Evolutionary conservation across 2,797 vertebrate species (phyloP).

Genomic region (Sebastes umbrosus): DNA sequence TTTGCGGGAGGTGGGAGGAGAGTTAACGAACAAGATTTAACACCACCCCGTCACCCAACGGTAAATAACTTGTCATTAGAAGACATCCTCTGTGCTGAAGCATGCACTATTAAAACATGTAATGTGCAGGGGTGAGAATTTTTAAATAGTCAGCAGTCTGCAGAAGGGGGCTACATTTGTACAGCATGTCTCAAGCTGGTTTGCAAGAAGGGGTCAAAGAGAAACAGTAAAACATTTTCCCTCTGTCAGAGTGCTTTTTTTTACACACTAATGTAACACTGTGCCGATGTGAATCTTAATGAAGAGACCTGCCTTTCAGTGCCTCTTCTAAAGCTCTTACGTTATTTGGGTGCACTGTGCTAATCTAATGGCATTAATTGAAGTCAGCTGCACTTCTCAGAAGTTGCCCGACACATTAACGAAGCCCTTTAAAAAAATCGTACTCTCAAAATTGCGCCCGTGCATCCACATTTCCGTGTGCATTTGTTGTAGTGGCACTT

Average conservation of each 20-base stretch:
- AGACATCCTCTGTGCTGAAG: conserved; percentile 45
- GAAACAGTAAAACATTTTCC: conserved; percentile 33
- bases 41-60: conserved; percentile 17
- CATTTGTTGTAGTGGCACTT: conserved; percentile 59
- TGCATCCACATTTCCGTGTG: conserved; percentile 22
- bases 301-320: conserved; percentile 66
- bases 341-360: conserved; percentile 57
- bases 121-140: conserved; percentile 20
- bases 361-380: conserved; percentile 74
- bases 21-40: conserved; percentile 57
- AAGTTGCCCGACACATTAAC: conserved; percentile 55
- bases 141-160: conserved; percentile 36
- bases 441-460: conserved; percentile 20
- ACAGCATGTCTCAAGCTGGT: conserved; percentile 19
- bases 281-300: conserved; percentile 63
- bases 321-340: conserved; percentile 64
- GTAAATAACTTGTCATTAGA: conserved; percentile 62
- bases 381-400: conserved; percentile 74
- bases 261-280: conserved; percentile 54
- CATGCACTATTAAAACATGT: conserved; percentile 49
- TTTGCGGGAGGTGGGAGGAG: conserved; percentile 31
- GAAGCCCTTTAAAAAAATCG: conserved; percentile 28
- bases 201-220: conserved; percentile 43
- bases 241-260: conserved; percentile 28
- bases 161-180: conserved; percentile 2